A percentile compares a stretch with the other conserved stretches of the same genome.
phyloP scores from a whole-genome alignment of 2,113 vertebrate species.

The Datnioides undecimradiatus region DNA sequence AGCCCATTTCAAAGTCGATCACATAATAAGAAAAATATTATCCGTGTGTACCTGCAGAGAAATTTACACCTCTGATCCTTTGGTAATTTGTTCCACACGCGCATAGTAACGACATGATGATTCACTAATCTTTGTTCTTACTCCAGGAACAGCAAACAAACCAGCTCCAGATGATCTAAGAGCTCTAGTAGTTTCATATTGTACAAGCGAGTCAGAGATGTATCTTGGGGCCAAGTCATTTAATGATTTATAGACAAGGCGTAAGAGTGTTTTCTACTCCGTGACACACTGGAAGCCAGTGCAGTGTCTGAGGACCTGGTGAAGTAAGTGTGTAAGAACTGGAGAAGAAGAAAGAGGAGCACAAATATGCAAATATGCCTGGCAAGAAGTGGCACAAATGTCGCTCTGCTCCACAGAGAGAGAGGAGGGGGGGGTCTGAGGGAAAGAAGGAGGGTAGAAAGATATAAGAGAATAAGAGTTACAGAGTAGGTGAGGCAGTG shows the following conservation, averaged over 20 bases:
- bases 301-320: not conserved
- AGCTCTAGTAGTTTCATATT: conserved; percentile 52
- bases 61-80: conserved; percentile 25
- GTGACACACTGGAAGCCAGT: conserved; percentile 39
- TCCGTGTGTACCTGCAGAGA: not conserved
- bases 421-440: not conserved
- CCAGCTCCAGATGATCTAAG: conserved; percentile 53
- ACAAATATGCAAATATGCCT: conserved; percentile 7
- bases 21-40: conserved; percentile 8
- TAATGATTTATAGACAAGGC: conserved; percentile 67
- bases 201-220: conserved; percentile 50
- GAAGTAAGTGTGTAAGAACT: conserved; percentile 14
- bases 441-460: not conserved
- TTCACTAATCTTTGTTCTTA: conserved; percentile 36
- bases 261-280: conserved; percentile 16
- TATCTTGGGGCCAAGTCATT: conserved; percentile 59
- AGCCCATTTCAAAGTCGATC: conserved; percentile 6
- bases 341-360: not conserved
- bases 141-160: conserved; percentile 43
- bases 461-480: not conserved
- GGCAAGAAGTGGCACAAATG: not conserved
- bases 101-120: conserved; percentile 3
- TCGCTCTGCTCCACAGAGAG: not conserved
- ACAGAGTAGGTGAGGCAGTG: not conserved
- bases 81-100: conserved; percentile 25